Conservation (phyloP, 2,797 vertebrate species). For the Lerista edwardsae region DNA sequence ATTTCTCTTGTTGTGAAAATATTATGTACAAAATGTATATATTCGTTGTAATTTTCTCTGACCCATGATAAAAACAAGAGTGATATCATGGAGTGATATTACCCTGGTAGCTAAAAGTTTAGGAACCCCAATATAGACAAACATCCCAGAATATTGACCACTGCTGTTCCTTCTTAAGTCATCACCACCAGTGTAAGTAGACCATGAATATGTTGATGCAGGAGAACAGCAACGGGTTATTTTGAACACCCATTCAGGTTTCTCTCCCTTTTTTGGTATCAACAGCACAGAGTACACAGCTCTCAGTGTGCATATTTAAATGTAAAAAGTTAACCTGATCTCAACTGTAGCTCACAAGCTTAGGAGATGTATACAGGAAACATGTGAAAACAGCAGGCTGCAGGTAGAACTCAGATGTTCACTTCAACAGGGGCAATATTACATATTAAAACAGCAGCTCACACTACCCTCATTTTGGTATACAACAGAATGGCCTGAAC, state of each 20-base stretch:
- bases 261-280: background rate
- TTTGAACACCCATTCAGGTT: background rate
- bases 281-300: no score
- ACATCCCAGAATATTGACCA: background rate
- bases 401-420: background rate
- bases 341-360: background rate
- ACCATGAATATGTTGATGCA: no score
- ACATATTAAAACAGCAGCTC: background rate
- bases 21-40: no score
- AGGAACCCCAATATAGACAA: no score
- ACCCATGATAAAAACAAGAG: no score
- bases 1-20: no score
- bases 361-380: background rate
- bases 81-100: no score
- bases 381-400: background rate
- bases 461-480: conserved; percentile 4
- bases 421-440: background rate
- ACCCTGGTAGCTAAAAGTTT: no score
- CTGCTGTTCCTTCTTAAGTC: background rate
- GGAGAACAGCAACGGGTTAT: background rate
- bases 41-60: no score
- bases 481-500: background rate
- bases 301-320: background rate
- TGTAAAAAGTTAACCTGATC: background rate
- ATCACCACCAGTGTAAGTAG: no score